Evolutionary conservation across 92 coral and sea anemone species (phyloP), one percentile per base, ranked within the genome.

Genomic region (Epizoanthus stellaris): DNA sequence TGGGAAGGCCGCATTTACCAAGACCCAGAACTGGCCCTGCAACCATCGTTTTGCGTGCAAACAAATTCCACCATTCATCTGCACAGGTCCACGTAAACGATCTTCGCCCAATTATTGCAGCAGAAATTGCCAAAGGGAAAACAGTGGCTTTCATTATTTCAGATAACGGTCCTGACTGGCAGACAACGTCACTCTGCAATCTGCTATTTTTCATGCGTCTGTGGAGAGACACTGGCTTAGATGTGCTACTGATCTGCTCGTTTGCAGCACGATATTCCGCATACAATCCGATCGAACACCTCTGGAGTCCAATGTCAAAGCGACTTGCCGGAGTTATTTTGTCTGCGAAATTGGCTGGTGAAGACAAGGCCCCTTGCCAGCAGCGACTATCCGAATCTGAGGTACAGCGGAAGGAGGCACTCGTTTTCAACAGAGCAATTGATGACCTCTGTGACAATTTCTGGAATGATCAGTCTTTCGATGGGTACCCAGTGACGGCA

Each of bases 261-360:
- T 45, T 4, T 45, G 49, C 49, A 4, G 49, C 49, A 45, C 49
- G 49, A 45, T 45, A 45, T 58, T 77, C n/a, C 7, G 66, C 61
- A 10, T 39, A 61, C 65, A 89, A 89, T 61, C 89, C 80, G 2
- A 85, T 89, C 23, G 92, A 89, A 53, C 92, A 85, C 58, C 85
- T 89, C 11, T 89, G 88, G 89, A 79, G 82, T 61, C 92, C 86
- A 6, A 42, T 85, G 77, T 79, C 85, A 12, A 84, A 88, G 85
- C 76, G 77, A 25, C 84, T 82, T 59, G 67, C 88, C 8, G 25
- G 80, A 4, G 87, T 87, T 3, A 74, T 67, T 30, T 64, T 87
- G 20, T 61, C 83, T 17, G 70, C 91, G 6, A 47, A 42, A 39
- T 43, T 70, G 30, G 74, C 69, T 45, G 87, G 70, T 6, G 83